phyloP scores from a whole-genome alignment of 2,888 invertebrate genomes.

The Caenorhabditis becei region DNA sequence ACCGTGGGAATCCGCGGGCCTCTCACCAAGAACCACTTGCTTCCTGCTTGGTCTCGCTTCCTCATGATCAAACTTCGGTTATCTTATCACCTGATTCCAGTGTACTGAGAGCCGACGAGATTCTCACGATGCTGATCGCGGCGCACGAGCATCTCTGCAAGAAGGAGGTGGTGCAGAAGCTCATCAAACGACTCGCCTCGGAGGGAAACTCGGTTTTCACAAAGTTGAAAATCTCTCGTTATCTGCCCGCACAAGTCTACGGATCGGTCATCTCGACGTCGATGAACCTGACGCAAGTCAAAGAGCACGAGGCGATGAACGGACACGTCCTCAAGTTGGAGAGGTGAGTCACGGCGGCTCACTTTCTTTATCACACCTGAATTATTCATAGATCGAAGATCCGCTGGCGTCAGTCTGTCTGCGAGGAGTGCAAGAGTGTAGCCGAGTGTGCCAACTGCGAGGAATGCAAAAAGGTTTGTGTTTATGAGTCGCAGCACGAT shows the following conservation, averaged over 20 bases:
- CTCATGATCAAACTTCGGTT: neutral
- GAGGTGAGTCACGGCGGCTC: no score
- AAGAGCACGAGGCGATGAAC: slow-evolving; percentile 69
- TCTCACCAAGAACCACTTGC: slow-evolving; percentile 10
- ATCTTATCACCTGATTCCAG: slow-evolving; percentile 59
- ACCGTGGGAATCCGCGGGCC: slow-evolving; percentile 28
- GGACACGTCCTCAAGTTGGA: slow-evolving; percentile 75
- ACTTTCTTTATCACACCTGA: neutral
- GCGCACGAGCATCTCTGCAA: slow-evolving; percentile 73
- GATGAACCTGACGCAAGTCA: slow-evolving; percentile 73
- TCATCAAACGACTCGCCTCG: slow-evolving; percentile 72
- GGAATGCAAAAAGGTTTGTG: slow-evolving; percentile 71
- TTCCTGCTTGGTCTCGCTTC: neutral
- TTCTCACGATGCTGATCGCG: slow-evolving; percentile 77
- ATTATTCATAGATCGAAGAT: slow-evolving; percentile 62
- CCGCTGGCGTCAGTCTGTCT: slow-evolving; percentile 72
- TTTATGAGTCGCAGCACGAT: neutral
- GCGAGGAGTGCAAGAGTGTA: slow-evolving; percentile 72
- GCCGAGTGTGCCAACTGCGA: slow-evolving; percentile 74
- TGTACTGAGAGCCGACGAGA: slow-evolving; percentile 74
- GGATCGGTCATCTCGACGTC: slow-evolving; percentile 78
- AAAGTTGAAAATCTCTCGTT: slow-evolving; percentile 75
- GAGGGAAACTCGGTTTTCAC: slow-evolving; percentile 74
- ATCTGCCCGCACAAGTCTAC: slow-evolving; percentile 75
- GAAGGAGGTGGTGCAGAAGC: slow-evolving; percentile 68